phyloP scores from a whole-genome alignment of 2,797 vertebrate genomes.

The Heteromormyrus szaboi region DNA sequence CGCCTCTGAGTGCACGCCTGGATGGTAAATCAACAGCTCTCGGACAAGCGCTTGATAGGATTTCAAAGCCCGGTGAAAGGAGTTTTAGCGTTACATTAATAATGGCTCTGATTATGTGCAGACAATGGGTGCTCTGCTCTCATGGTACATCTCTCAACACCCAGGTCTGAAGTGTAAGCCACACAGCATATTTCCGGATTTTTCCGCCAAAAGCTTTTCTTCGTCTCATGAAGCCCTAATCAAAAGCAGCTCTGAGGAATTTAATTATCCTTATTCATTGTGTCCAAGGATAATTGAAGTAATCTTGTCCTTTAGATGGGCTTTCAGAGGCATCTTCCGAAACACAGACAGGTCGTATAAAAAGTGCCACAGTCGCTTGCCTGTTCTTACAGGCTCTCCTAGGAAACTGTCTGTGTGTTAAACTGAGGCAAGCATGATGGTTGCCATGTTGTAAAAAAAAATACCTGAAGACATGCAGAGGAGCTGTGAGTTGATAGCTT shows the following conservation, averaged over 20 bases:
- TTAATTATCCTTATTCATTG: constrained; percentile 20
- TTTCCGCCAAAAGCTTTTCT: neutral
- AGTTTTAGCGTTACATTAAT: constrained; percentile 10
- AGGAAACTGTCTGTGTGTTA: neutral
- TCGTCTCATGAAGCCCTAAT: constrained; percentile 10
- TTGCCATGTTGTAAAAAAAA: neutral
- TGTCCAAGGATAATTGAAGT: constrained; percentile 21
- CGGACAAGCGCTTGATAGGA: neutral
- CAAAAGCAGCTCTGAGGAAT: constrained; percentile 24
- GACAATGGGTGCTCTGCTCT: neutral
- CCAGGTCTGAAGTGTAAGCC: neutral
- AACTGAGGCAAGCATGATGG: neutral
- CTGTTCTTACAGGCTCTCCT: neutral
- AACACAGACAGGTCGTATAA: constrained; percentile 3
- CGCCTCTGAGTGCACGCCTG: neutral
- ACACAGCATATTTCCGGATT: neutral
- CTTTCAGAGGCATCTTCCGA: neutral
- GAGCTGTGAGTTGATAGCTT: neutral
- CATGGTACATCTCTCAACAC: neutral
- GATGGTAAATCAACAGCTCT: neutral
- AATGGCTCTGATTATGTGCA: neutral
- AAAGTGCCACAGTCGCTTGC: neutral
- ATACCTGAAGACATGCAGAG: neutral
- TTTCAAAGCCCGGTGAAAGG: neutral
- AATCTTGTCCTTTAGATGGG: constrained; percentile 13